phyloP scores from a whole-genome alignment of 2,888 invertebrate genomes.

The Diplazon laetatorius region DNA sequence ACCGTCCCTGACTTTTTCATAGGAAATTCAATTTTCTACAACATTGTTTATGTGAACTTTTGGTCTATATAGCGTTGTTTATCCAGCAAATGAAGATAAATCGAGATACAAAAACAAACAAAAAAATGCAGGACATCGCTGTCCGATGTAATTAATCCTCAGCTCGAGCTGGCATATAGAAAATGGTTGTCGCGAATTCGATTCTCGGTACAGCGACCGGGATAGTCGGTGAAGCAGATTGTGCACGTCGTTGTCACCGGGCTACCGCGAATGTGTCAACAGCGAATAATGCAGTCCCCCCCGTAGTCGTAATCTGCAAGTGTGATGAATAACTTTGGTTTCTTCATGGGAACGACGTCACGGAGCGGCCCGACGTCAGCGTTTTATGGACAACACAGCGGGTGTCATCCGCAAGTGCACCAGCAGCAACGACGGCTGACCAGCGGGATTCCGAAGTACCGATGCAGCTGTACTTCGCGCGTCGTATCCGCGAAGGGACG shows the following conservation, averaged over 20 bases:
- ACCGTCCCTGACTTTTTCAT: too few relatives aligned
- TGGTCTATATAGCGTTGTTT: too few relatives aligned
- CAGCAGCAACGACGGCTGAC: not conserved
- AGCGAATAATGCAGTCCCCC: slow-evolving; percentile 33
- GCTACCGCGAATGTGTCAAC: slow-evolving; percentile 46
- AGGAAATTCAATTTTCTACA: too few relatives aligned
- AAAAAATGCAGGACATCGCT: too few relatives aligned
- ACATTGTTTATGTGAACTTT: too few relatives aligned
- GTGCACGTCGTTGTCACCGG: slow-evolving; percentile 18
- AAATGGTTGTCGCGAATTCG: slow-evolving; percentile 36
- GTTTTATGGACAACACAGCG: slow-evolving; percentile 48
- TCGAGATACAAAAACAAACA: too few relatives aligned
- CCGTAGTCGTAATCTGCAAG: not conserved
- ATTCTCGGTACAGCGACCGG: not conserved
- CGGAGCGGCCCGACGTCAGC: slow-evolving; percentile 7
- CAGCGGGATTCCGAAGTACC: not conserved
- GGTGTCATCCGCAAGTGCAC: slow-evolving; percentile 48
- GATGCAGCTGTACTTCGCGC: too few relatives aligned
- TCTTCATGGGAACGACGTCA: slow-evolving; percentile 38
- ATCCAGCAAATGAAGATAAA: too few relatives aligned
- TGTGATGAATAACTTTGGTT: slow-evolving; percentile 57
- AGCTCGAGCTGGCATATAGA: too few relatives aligned
- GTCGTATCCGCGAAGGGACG: too few relatives aligned
- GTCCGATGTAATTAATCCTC: too few relatives aligned
- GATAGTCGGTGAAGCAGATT: slow-evolving; percentile 9